Evolutionary conservation across 2,888 invertebrate genomes (phyloP), one percentile per base, ranked within the genome.

Genomic region (Beris morrisii): DNA sequence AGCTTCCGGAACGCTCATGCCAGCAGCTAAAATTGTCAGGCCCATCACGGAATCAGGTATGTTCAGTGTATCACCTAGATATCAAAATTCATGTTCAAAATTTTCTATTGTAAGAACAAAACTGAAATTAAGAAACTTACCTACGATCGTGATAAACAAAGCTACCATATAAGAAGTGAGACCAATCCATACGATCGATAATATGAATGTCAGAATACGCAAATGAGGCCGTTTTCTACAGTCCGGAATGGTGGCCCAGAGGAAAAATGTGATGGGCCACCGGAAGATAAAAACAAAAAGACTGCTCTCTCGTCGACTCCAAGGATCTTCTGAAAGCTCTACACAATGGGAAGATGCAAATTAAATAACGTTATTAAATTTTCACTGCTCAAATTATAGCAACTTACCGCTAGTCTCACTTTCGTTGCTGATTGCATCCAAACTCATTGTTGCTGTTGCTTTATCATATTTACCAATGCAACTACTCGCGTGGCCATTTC

Each of bases 21-120:
- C 93, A 2, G 91, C 91, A 0, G 93, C 93, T 32, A 93, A 82
- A 73, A 93, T 88, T 4, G 92, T 92, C 65, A 94, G 83, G 0
- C 93, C 93, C 82, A 92, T 92, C 12, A 93, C 90, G 38, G 92
- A 90, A 78, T 93, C 93, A 0, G 93, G 92, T 59, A 93, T 87
- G 70, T 86, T 83, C 13, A 93, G 79, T 0, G 92, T 90, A 74
- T 90, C 90, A 56, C 93, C 92, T 89, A 71, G n/a, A 76, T 7
- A 38, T 38, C 38, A 9, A 38, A 38, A 38, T 3, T 1, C 38
- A 38, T 7, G n/a, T 46, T 4, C 4, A 46, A 12, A 46, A 6
- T 5, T n/a, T 28, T 13, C n/a, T 12, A 46, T 46, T 28, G 28
- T 12, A 52, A 15, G 28, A 5, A n/a, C 13, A 53, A 53, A 11